Evolutionary conservation across 1,140 invertebrate species (phyloP), one percentile per base, ranked within the genome.

Genomic region (Euura lappo): DNA sequence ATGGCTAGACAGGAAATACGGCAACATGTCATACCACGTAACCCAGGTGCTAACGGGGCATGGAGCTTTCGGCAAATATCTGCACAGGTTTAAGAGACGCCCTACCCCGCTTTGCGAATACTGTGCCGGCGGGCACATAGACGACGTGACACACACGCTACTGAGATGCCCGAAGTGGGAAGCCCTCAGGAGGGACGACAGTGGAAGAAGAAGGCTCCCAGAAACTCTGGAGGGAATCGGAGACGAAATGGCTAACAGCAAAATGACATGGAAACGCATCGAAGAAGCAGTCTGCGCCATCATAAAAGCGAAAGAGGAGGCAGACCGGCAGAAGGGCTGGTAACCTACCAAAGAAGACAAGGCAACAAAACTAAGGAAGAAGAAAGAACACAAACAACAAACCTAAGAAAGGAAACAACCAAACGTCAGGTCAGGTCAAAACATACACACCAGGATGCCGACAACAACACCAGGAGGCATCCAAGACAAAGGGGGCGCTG

Each of bases 31-130:
- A 7, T 79, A 77, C 69, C 76, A 77, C 45, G 42, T 78, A 4
- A 75, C 77, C 10, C 77, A 79, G 72, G 71, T 72, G n/a, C 69
- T 79, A 8, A 76, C 73, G 3, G 78, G 74, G 47, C 79, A 80
- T 67, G 75, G 77, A 3, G 74, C 60, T 10, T 79, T 78, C 43
- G 69, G 72, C 45, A 64, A 42, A 13, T 79, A 76, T 67, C 68
- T 28, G 28, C 28, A 28, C 28, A 28, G 28, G 28, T 28, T 28
- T 1, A 28, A 28, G 28, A 28, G 28, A 71, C 10, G 45, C 6
- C 60, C 66, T 4, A 69, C 4, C 47, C 11, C 46, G 2, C 42
- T 8, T 7, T 80, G 75, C 71, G 28, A 65, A 0, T 68, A 74
- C n/a, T 73, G 70, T 51, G 72, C 45, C 8, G 65, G 70, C 43